Evolutionary conservation across 2,113 vertebrate genomes (phyloP).

Genomic region (Malurus elegans): DNA sequence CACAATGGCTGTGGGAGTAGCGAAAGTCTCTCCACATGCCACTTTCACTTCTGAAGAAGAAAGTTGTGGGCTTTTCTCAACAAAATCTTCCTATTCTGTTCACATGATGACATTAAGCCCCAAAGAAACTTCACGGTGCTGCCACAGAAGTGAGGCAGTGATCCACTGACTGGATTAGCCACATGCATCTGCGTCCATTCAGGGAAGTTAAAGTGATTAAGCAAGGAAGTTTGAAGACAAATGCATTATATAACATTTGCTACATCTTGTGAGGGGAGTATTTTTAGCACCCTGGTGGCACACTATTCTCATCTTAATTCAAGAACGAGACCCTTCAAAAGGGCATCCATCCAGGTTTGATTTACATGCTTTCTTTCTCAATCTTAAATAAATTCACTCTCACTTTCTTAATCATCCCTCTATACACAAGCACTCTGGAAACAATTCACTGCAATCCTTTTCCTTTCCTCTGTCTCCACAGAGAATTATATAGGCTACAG

Average conservation of each 20-base stretch:
- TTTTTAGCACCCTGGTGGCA: neutral
- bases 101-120: neutral
- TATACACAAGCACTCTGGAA: neutral
- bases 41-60: neutral
- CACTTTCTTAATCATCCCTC: neutral
- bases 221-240: neutral
- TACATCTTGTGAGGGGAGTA: neutral
- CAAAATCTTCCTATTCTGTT: neutral
- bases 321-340: neutral
- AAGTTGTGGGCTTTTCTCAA: neutral
- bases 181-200: neutral
- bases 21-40: neutral
- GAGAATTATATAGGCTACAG: neutral
- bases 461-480: neutral
- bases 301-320: neutral
- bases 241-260: neutral
- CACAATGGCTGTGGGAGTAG: neutral
- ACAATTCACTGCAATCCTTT: neutral
- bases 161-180: neutral
- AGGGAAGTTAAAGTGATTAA: neutral
- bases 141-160: neutral
- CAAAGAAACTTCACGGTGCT: neutral
- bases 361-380: neutral
- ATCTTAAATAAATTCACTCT: neutral
- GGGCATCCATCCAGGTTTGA: neutral